Evolutionary conservation across 2,797 vertebrate species (phyloP).

Genomic region (Lithobates pipiens): DNA sequence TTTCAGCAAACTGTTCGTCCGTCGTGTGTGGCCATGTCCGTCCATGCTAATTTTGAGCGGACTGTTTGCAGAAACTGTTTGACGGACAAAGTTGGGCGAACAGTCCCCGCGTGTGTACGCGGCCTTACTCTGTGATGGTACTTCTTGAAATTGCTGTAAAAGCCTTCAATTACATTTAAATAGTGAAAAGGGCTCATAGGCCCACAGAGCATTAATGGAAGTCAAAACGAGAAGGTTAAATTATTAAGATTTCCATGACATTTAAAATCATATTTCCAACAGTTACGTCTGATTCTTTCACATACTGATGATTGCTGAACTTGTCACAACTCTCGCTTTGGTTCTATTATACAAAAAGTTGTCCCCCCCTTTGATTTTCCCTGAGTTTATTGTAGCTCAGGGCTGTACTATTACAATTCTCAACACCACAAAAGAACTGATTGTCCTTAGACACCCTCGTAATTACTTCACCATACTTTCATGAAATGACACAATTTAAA

Average conservation of each 20-base stretch:
- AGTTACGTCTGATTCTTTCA: not conserved
- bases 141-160: not conserved
- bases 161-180: not conserved
- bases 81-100: no score
- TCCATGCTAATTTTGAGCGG: no score
- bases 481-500: no score
- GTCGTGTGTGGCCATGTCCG: no score
- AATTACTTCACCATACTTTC: not conserved
- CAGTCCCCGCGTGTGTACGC: no score
- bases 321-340: not conserved
- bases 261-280: not conserved
- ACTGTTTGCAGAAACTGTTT: no score
- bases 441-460: not conserved
- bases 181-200: not conserved
- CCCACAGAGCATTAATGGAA: not conserved
- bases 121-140: no score
- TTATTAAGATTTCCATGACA: not conserved
- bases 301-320: not conserved
- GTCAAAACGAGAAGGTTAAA: not conserved
- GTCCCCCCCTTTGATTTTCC: no score
- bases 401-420: not conserved
- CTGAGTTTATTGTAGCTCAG: no score
- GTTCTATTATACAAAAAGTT: not conserved
- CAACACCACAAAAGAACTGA: not conserved
- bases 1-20: no score